Evolutionary conservation across 2,797 vertebrate genomes (phyloP).

Genomic region (Sebastes taczanowskii): DNA sequence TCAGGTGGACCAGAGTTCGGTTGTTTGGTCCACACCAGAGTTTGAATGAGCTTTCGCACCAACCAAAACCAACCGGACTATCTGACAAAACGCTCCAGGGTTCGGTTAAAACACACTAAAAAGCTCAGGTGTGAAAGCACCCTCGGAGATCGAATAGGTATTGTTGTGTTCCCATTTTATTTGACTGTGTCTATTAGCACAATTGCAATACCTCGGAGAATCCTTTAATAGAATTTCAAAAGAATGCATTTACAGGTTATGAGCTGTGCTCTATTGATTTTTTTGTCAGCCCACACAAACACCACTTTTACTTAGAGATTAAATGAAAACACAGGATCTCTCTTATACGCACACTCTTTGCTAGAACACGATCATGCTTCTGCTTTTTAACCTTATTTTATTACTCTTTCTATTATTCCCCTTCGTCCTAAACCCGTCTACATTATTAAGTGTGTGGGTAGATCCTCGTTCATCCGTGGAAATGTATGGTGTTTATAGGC

Average conservation of each 20-base stretch:
- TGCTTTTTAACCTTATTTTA: background rate
- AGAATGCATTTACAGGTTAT: slow-evolving; percentile 19
- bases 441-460: background rate
- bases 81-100: background rate
- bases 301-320: slow-evolving; percentile 29
- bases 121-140: background rate
- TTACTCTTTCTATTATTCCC: background rate
- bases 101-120: background rate
- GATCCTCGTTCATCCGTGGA: background rate
- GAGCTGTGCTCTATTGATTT: slow-evolving; percentile 25
- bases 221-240: slow-evolving; percentile 8
- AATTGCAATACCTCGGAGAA: slow-evolving; percentile 2
- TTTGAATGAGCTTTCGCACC: accelerated
- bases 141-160: background rate
- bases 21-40: background rate
- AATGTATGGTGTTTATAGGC: slow-evolving; percentile 1
- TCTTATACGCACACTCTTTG: background rate
- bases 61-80: background rate
- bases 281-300: background rate
- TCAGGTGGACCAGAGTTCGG: background rate
- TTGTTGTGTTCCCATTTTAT: background rate
- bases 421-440: background rate
- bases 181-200: background rate
- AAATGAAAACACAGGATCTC: background rate
- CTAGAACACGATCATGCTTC: background rate